Evolutionary conservation across 2,113 vertebrate species (phyloP).

Genomic region (Aviceda subcristata): DNA sequence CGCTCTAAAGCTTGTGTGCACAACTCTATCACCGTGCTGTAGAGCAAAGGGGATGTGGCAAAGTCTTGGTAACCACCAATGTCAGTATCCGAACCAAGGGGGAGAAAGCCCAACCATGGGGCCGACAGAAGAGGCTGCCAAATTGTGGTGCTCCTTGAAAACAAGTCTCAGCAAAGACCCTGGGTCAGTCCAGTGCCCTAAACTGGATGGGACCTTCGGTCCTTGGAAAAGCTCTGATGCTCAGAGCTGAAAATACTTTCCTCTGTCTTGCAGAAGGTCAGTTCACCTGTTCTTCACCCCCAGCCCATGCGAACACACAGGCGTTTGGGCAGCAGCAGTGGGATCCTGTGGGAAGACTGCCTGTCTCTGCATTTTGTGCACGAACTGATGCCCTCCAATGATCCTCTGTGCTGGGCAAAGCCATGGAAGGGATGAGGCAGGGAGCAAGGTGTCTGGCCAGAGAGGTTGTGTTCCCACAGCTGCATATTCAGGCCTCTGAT

Average conservation of each 20-base stretch:
- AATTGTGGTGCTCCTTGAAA: background rate
- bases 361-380: background rate
- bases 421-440: background rate
- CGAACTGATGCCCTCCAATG: fast-evolving
- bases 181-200: background rate
- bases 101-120: background rate
- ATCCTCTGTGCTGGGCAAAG: background rate
- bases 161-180: background rate
- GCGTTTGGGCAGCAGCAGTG: background rate
- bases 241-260: background rate
- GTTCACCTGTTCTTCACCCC: background rate
- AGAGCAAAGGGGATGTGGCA: background rate
- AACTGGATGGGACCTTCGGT: fast-evolving
- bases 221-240: background rate
- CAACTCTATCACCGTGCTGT: fast-evolving
- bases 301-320: background rate
- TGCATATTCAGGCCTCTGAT: background rate
- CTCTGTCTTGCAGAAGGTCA: background rate
- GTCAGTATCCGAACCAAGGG: background rate
- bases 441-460: background rate
- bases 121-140: background rate
- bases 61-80: background rate
- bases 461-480: background rate
- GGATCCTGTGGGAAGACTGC: background rate
- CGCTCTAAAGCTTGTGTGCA: background rate